These are phyloP conservation scores for Teleiodes luculella DNA, from an alignment of 2,888 invertebrate genomes.

Conservation along the genomic window DNA sequence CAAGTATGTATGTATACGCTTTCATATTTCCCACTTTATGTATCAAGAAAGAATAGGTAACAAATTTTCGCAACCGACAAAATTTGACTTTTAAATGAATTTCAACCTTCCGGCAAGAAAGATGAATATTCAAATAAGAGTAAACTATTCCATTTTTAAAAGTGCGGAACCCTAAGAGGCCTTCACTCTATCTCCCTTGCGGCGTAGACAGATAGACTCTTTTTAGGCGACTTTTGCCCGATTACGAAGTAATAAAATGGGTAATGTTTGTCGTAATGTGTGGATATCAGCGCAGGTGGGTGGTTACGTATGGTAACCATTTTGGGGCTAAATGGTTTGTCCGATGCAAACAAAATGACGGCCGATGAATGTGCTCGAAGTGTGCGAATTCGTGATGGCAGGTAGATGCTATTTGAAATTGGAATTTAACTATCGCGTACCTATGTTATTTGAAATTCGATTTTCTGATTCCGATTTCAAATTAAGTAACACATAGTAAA, in stretches of 20 bases:
- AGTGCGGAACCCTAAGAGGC: not conserved
- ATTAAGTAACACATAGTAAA: no score
- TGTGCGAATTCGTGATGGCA: no score
- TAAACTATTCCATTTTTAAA: not conserved
- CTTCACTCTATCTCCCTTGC: not conserved
- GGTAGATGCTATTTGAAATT: no score
- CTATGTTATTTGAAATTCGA: no score
- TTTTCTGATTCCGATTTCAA: no score
- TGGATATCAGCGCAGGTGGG: not conserved
- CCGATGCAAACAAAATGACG: not conserved
- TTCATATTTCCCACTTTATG: no score
- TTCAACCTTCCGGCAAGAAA: not conserved
- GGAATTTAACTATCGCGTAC: no score
- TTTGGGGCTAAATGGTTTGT: not conserved
- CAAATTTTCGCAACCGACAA: not conserved
- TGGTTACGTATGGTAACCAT: not conserved
- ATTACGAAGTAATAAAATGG: not conserved
- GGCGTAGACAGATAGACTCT: not conserved
- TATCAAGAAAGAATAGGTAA: no score
- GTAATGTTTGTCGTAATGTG: not conserved
- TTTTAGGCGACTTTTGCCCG: not conserved
- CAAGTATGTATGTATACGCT: no score
- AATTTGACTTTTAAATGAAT: not conserved
- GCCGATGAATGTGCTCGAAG: not conserved
- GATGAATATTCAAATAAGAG: not conserved